phyloP scores from a whole-genome alignment of 2,113 vertebrate species.

The Herpailurus yagouaroundi region DNA sequence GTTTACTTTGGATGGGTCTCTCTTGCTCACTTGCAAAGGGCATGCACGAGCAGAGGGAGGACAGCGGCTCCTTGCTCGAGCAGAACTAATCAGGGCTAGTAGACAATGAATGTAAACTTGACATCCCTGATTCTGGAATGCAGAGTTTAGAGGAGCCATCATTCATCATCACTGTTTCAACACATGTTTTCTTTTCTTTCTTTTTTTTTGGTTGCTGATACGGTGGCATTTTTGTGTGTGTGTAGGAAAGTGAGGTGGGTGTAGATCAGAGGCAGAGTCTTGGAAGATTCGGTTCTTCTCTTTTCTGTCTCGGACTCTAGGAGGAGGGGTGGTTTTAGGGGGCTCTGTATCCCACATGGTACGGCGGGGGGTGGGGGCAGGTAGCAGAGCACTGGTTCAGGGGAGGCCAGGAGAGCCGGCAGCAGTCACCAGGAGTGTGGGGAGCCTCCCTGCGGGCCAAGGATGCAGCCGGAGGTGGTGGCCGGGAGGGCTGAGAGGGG shows the following conservation, averaged over 20 bases:
- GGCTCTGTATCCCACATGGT: rapidly evolving
- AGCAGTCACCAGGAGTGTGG: background rate
- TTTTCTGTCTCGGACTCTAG: background rate
- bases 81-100: background rate
- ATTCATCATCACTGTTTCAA: background rate
- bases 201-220: background rate
- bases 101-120: background rate
- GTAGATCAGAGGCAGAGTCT: background rate
- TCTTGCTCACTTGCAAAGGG: background rate
- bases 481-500: background rate
- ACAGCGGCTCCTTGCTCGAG: background rate
- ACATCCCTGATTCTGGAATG: background rate
- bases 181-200: background rate
- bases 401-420: background rate
- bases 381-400: rapidly evolving
- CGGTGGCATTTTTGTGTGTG: background rate
- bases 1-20: background rate
- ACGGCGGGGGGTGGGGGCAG: rapidly evolving
- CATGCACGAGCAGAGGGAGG: rapidly evolving
- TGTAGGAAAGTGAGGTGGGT: background rate
- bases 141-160: background rate
- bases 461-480: background rate
- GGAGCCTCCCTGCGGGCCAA: background rate
- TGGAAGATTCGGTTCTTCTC: background rate
- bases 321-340: background rate